Base-by-base conservation (phyloP, 2,113 vertebrate species). In the Gadus macrocephalus region DNA sequence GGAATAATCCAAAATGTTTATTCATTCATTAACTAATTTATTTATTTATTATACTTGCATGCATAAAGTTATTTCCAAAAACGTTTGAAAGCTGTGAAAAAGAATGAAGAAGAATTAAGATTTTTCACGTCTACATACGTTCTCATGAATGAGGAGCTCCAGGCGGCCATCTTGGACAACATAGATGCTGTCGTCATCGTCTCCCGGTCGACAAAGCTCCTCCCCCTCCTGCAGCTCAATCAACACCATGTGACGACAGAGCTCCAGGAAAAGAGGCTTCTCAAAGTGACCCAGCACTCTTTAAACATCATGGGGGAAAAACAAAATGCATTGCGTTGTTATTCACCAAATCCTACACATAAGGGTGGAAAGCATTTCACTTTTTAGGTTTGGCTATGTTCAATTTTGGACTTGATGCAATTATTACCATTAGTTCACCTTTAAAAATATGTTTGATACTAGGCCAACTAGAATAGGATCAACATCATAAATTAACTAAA, bases 231-330 rank as follows among this genome's bases (percentile, higher is more conserved):
- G 95, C 72, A 98, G 86, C 73, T 97, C 93, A 53, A 99, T 91
- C 19, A 97, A 95, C 62, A 97, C 91, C 96, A 98, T 97, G 91
- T 98, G 94, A 20, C 96, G 96, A 88, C 97, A 99, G 61, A 99
- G 89, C 67, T 98, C 97, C 78, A 98, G 90, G 83, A 99, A 98
- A 35, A 98, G 88, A 0, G 96, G 97, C 80, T 99, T 99, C 87
- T 99, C 96, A 85, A 98, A 99, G 90, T 98, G 96, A 6, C 97
- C 97, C 42, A 98, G 91, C 17, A 98, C 97, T 88, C 97, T 98
- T 64, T n/a, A 59, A 5, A n/a, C 15, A 49, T n/a, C 16, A 25
- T 17, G 16, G 15, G 55, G 9, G 11, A 25, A 27, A 11, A 60
- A 17, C 42, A 17, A 17, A 35, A 17, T 17, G n/a, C 55, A 58